Base-by-base conservation (phyloP, 2,797 vertebrate genomes). In the Lagocephalus sceleratus region DNA sequence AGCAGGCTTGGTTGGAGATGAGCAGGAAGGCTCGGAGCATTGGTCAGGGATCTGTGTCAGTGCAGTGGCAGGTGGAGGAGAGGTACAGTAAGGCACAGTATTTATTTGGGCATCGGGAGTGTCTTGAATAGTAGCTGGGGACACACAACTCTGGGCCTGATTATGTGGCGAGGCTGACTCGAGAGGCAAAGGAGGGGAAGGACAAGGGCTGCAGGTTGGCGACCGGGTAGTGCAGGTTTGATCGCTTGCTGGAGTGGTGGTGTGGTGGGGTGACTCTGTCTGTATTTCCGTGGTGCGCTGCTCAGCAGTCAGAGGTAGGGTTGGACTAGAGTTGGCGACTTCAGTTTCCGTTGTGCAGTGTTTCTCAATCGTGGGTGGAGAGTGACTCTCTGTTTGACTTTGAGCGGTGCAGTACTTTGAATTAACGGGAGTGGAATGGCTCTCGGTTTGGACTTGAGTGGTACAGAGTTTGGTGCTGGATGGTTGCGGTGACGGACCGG, bases 71-170 rank as follows among this genome's bases (percentile, higher is more conserved):
- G 78, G 57, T 42, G 56, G 54, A 20, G 81, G 50, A 71, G 83
- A 66, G 64, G 74, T 56, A 84, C 72, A 75, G 70, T 88, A 88
- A 89, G 89, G 87, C 83, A 86, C 72, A 68, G 60, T 81, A 72
- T 79, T 78, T 73, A 51, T 77, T 63, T 84, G 66, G 61, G 73
- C 67, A 55, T 56, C 35, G 46, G 54, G 64, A 62, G 61, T 56
- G 40, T 75, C 73, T 68, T 62, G 59, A 62, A 51, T 76, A 20
- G 2, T 52, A 45, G 57, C 41, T 57, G 66, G 66, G 26, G 68
- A 60, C 47, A 5, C 59, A 21, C 59, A 63, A 51, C 29, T 71
- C 53, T 79, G 75, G 47, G 61, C 53, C 26, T 68, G 62, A 54
- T 60, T 52, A 63, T 69, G 63, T 44, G 52, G 54, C 51, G 73